Percentiles rank a stretch among this genome's conserved stretches.
These are phyloP conservation scores for Bergia puertoricense DNA, from an alignment of 92 coral and sea anemone species.

Conservation along the genomic window DNA sequence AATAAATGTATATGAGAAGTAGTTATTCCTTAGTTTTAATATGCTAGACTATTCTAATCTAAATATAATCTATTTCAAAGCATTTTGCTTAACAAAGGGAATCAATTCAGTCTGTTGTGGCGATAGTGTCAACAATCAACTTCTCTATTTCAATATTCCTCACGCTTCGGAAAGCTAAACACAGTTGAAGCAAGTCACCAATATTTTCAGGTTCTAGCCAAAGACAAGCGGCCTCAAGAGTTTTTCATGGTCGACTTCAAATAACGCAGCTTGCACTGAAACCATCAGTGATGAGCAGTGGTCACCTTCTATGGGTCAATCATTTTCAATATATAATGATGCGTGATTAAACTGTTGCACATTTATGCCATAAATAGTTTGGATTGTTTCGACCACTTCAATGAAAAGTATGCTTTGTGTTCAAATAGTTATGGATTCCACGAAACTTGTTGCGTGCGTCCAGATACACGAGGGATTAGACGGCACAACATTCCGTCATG, in stretches of 20 bases:
- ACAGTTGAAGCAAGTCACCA: neutral
- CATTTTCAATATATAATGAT: neutral
- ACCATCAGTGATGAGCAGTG: neutral
- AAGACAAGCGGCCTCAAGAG: neutral
- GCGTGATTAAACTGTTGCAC: neutral
- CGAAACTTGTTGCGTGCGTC: constrained; percentile 14
- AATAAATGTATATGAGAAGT: too few relatives aligned
- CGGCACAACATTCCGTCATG: constrained; percentile 15
- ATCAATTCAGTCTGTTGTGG: constrained; percentile 28
- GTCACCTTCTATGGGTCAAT: neutral
- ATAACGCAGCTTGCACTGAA: neutral
- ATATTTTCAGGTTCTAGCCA: neutral
- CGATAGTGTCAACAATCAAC: neutral
- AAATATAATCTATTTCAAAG: neutral
- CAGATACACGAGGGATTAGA: neutral
- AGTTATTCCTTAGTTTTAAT: too few relatives aligned
- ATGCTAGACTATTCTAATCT: too few relatives aligned
- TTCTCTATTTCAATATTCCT: neutral
- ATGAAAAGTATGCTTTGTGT: constrained; percentile 1
- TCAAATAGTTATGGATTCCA: neutral
- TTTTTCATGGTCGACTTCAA: constrained; percentile 4
- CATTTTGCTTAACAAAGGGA: constrained; percentile 31
- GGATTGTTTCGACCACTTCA: neutral
- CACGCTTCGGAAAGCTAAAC: neutral
- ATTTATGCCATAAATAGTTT: neutral